Evolutionary conservation across 2,797 vertebrate species (phyloP).

Genomic region (Hemitrygon akajei): DNA sequence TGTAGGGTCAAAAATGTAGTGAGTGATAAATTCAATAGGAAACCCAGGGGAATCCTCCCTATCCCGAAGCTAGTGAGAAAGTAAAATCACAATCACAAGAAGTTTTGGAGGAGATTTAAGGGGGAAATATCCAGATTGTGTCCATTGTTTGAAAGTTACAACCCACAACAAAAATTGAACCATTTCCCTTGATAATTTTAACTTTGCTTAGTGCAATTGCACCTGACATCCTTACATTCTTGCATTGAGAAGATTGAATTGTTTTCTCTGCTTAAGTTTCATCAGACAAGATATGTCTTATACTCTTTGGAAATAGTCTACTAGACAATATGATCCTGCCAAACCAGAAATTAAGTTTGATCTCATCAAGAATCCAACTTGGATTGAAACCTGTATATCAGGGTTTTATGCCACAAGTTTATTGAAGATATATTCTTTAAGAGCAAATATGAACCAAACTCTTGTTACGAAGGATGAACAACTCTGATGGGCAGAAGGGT

Average conservation of each 20-base stretch:
- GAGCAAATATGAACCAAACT: background rate
- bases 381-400: background rate
- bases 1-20: too few relatives aligned
- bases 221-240: background rate
- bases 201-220: background rate
- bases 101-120: too few relatives aligned
- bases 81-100: too few relatives aligned
- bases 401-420: background rate
- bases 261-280: background rate
- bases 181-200: background rate
- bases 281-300: background rate
- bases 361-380: background rate
- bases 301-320: background rate
- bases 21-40: too few relatives aligned
- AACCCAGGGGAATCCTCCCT: too few relatives aligned
- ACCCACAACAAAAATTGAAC: too few relatives aligned
- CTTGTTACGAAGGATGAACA: too few relatives aligned
- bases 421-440: background rate
- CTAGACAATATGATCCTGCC: background rate
- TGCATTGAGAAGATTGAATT: background rate
- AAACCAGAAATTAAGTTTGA: background rate
- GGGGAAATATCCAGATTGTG: too few relatives aligned
- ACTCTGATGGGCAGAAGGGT: too few relatives aligned
- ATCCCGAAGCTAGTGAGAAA: too few relatives aligned
- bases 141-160: too few relatives aligned